These are phyloP conservation scores for Microcebus jonahi DNA, from an alignment of 2,113 vertebrate species.

Conservation along the genomic window DNA sequence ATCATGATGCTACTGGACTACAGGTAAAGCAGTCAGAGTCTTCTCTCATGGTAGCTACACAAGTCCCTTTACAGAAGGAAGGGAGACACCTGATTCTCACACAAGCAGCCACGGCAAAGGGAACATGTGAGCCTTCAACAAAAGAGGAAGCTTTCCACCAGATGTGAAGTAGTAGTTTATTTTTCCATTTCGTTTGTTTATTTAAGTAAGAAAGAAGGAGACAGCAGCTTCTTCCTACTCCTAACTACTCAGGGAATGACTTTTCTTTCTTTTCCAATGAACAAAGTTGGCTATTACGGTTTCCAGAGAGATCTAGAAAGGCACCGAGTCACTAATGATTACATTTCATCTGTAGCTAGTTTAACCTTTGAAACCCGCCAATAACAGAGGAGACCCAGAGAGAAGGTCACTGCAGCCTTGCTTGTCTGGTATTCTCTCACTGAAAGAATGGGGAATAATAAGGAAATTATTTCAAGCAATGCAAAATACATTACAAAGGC, in stretches of 20 bases:
- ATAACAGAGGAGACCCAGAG: constrained; percentile 77
- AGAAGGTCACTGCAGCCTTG: constrained; percentile 83
- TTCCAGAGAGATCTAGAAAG: constrained; percentile 80
- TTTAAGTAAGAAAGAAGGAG: constrained; percentile 72
- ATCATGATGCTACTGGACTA: neutral
- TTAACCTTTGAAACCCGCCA: constrained; percentile 88
- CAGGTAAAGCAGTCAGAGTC: neutral
- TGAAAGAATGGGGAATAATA: constrained; percentile 81
- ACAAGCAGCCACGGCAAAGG: neutral
- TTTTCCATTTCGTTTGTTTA: constrained; percentile 67
- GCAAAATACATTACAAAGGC: constrained; percentile 45
- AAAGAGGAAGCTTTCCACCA: constrained; percentile 50
- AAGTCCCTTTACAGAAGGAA: neutral
- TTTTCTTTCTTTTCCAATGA: constrained; percentile 83
- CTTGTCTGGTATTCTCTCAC: constrained; percentile 70
- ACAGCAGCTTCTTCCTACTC: constrained; percentile 71
- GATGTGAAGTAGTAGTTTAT: constrained; percentile 73
- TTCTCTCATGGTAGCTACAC: neutral
- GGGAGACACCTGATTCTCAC: constrained; percentile 37
- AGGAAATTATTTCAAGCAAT: constrained; percentile 72
- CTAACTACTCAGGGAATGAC: constrained; percentile 78
- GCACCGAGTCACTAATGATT: constrained; percentile 79
- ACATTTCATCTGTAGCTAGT: constrained; percentile 83
- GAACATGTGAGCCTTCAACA: constrained; percentile 41
- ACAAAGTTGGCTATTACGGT: constrained; percentile 73